Percentiles rank a stretch among this genome's conserved stretches.
Evolutionary conservation across 2,113 vertebrate species (phyloP).

Genomic region (Thamnaconus septentrionalis): DNA sequence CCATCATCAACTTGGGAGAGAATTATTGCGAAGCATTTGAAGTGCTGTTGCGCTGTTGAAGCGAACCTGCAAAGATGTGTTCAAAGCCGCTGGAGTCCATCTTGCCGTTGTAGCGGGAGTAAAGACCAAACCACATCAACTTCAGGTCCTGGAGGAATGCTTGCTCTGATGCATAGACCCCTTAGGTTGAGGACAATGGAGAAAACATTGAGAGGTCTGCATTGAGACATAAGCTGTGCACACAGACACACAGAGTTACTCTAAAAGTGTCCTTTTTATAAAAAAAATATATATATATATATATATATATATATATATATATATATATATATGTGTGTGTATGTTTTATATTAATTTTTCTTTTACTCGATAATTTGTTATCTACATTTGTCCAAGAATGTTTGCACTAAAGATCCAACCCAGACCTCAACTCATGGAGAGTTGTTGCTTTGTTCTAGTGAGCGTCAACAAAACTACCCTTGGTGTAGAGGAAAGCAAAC

Average conservation of each 20-base stretch:
- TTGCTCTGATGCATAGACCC: conserved; percentile 77
- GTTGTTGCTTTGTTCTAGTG: no score
- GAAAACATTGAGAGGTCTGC: not conserved
- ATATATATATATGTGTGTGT: no score
- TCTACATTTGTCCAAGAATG: no score
- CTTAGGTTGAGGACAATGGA: conserved; percentile 24
- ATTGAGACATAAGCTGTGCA: no score
- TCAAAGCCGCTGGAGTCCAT: conserved; percentile 93
- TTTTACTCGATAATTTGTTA: no score
- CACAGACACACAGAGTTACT: no score
- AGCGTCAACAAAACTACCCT: conserved; percentile 74
- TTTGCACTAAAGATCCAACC: no score
- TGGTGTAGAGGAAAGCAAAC: conserved; percentile 78
- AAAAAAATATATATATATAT: no score
- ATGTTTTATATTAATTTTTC: no score
- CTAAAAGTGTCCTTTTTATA: no score
- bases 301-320: no score
- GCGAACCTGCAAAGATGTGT: conserved; percentile 89
- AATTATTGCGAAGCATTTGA: not conserved
- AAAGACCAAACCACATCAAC: conserved; percentile 97
- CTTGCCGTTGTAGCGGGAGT: conserved; percentile 77
- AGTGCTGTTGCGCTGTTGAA: not conserved
- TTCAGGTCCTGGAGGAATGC: conserved; percentile 84
- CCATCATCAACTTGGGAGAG: not conserved
- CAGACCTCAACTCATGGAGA: no score